phyloP scores from a whole-genome alignment of 2,113 vertebrate genomes.

The Larimichthys crocea region DNA sequence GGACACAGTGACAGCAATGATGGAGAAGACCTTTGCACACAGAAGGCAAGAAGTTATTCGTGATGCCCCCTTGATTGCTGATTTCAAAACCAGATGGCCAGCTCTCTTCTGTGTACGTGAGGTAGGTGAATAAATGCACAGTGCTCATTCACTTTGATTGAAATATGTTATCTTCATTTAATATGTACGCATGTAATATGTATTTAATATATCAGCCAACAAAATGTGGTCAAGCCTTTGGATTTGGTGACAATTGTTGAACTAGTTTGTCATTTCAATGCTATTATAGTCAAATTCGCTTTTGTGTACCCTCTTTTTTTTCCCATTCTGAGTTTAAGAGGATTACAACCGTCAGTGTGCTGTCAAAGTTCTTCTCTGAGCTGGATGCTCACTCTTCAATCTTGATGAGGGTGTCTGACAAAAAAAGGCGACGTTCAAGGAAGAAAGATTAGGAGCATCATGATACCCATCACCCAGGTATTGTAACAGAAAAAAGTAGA shows the following conservation, averaged over 20 bases:
- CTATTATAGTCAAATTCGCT: too few relatives aligned
- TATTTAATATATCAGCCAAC: not conserved
- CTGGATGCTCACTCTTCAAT: slow-evolving; percentile 8
- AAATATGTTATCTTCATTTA: not conserved
- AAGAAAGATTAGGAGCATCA: not conserved
- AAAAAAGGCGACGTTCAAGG: not conserved
- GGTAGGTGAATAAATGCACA: slow-evolving; percentile 8
- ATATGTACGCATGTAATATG: not conserved
- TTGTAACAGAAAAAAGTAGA: not conserved
- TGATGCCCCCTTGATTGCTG: slow-evolving; percentile 31
- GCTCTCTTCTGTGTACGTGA: slow-evolving; percentile 16
- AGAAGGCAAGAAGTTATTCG: slow-evolving; percentile 16
- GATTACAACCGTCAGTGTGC: not conserved
- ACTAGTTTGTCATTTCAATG: too few relatives aligned
- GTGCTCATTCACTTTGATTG: not conserved
- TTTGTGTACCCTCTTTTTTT: not conserved
- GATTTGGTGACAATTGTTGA: too few relatives aligned
- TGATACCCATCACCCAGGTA: not conserved
- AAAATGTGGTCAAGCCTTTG: not conserved
- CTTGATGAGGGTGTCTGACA: not conserved
- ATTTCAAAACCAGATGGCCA: slow-evolving; percentile 25
- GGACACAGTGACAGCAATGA: not conserved
- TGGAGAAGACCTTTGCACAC: slow-evolving; percentile 33
- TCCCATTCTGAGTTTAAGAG: not conserved
- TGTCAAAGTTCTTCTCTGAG: slow-evolving; percentile 27